These are phyloP conservation scores for Aphodius granarius DNA, from an alignment of 2,888 invertebrate genomes.

Conservation along the genomic window DNA sequence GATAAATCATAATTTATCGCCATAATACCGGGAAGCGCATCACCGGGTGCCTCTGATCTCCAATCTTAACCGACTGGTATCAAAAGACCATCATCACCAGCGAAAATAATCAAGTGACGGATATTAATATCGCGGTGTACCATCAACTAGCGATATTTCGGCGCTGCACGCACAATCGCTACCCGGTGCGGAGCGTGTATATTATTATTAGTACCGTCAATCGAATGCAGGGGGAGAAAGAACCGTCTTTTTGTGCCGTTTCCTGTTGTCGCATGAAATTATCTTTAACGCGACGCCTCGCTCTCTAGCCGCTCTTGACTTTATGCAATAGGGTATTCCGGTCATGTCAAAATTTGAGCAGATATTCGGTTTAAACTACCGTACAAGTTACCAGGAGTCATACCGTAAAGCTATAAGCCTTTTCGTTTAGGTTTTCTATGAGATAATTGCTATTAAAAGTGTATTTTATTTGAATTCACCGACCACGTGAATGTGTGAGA, in stretches of 20 bases:
- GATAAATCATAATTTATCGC: background rate
- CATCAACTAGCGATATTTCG: background rate
- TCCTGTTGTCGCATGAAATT: background rate
- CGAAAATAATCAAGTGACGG: background rate
- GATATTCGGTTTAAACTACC: too few species aligned
- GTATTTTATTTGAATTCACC: too few species aligned
- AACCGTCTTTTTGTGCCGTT: background rate
- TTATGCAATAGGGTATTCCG: background rate
- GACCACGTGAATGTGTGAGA: too few species aligned
- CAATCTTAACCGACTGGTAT: background rate
- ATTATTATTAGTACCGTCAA: background rate
- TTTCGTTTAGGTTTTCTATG: too few species aligned
- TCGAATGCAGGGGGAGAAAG: background rate
- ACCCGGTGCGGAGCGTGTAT: background rate
- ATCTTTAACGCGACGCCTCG: background rate
- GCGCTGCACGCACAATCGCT: background rate
- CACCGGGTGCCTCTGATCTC: background rate
- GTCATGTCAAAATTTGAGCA: too few species aligned
- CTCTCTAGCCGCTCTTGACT: background rate
- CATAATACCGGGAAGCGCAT: background rate
- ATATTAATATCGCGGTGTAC: background rate
- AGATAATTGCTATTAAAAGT: too few species aligned
- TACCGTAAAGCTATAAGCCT: too few species aligned
- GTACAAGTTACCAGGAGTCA: too few species aligned
- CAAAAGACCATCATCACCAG: background rate